Evolutionary conservation across 2,113 vertebrate genomes (phyloP).

Genomic region (Colius striatus): DNA sequence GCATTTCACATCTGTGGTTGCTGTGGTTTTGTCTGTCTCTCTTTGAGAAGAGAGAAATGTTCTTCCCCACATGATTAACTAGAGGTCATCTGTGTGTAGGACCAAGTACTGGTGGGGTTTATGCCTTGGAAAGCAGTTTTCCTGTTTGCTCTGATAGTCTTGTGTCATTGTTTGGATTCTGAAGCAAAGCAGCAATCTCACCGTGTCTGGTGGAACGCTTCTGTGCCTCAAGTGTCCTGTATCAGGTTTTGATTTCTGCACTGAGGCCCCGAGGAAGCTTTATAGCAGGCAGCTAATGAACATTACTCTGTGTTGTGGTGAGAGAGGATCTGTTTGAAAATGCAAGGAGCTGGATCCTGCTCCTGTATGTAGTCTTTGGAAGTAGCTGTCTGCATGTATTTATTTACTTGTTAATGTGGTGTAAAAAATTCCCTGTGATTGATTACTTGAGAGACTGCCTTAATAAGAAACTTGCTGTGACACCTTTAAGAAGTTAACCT

Average conservation of each 20-base stretch:
- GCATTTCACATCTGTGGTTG: background rate
- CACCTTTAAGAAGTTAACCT: background rate
- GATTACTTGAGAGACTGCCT: background rate
- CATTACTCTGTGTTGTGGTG: background rate
- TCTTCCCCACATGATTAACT: background rate
- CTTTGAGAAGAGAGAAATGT: background rate
- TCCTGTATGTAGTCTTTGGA: background rate
- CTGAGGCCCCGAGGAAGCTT: background rate
- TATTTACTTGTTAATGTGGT: background rate
- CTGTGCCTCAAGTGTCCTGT: background rate
- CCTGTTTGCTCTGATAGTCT: background rate
- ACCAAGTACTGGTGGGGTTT: background rate
- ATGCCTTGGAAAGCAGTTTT: background rate
- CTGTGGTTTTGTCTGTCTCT: background rate
- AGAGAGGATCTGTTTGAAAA: background rate
- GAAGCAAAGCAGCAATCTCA: background rate
- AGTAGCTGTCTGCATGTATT: background rate
- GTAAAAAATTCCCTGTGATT: background rate
- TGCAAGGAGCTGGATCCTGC: background rate
- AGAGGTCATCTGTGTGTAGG: background rate
- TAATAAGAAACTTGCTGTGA: rapidly evolving
- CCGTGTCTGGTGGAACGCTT: background rate
- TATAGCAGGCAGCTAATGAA: background rate
- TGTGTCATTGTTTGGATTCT: background rate
- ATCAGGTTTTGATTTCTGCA: background rate